Evolutionary conservation across 2,888 invertebrate genomes (phyloP), one percentile per base, ranked within the genome.

Genomic region (Lasioglossum figueresi): DNA sequence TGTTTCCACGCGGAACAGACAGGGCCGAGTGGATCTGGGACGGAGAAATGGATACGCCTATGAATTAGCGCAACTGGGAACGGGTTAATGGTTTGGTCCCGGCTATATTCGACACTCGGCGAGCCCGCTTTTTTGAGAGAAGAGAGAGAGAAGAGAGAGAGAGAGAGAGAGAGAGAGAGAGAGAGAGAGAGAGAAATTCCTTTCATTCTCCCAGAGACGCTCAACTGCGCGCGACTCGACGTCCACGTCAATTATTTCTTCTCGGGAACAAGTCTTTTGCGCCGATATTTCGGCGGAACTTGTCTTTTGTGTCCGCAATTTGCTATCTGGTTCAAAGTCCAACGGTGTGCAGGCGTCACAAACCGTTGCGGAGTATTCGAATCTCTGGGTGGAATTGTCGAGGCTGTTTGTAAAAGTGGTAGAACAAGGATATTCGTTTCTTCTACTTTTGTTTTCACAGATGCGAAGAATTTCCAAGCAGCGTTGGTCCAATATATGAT

Each of bases 71-170:
- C 80, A 66, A 27, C 63, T 80, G 52, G 56, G 75, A 83, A 74
- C 48, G 80, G 84, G 80, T 86, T 86, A 82, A 88, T 86, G 77
- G 83, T 68, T 43, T 84, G 76, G 56, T 81, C 82, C 59, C 52
- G 66, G 76, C 78, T 73, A 59, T 87, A 88, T 84, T 87, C 52
- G 73, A 34, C 78, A 68, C 80, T 81, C 81, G 43, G 52, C 43
- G 52, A 71, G 70, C 66, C 19, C 66, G 73, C 68, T 80, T 80
- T 88, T 81, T 76, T 66, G 34, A 14, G 27, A 4, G 27, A 14
- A 14, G 4, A 10, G 10, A 27, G 56, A 6, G n/a, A n/a, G n/a
- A n/a, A n/a, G n/a, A n/a, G n/a, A n/a, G n/a, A n/a, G n/a, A n/a
- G n/a, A n/a, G n/a, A n/a, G n/a, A n/a, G n/a, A n/a, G n/a, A n/a